phyloP scores from a whole-genome alignment of 1,140 invertebrate species.

The Achroia grisella region DNA sequence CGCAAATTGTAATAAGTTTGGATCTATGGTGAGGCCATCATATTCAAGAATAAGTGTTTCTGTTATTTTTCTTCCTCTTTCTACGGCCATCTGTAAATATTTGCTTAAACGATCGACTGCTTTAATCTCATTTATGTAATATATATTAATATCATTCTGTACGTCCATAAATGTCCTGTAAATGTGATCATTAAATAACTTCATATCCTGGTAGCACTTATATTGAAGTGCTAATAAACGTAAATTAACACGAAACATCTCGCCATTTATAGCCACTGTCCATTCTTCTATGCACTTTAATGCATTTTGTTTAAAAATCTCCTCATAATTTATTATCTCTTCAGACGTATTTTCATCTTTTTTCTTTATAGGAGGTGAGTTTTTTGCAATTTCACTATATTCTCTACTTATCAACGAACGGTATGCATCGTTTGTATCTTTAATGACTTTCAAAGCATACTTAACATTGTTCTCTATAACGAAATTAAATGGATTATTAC shows the following conservation, averaged over 20 bases:
- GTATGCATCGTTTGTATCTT: constrained; percentile 53
- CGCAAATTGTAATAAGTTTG: constrained; percentile 53
- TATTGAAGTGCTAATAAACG: constrained; percentile 58
- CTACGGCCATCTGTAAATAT: constrained; percentile 74
- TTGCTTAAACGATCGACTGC: constrained; percentile 72
- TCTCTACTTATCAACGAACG: constrained; percentile 46
- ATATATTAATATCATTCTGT: constrained; percentile 61
- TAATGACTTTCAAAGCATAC: constrained; percentile 50
- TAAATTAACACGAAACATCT: constrained; percentile 64
- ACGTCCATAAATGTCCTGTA: constrained; percentile 57
- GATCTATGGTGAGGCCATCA: constrained; percentile 63
- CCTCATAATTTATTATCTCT: constrained; percentile 42
- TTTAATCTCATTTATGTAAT: constrained; percentile 73
- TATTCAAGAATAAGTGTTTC: constrained; percentile 64
- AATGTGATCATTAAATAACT: constrained; percentile 58
- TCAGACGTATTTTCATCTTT: constrained; percentile 39
- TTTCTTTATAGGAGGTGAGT: constrained; percentile 35
- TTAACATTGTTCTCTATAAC: constrained; percentile 60
- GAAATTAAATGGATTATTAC: constrained; percentile 58
- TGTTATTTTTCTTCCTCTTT: constrained; percentile 63
- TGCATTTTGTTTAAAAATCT: constrained; percentile 45
- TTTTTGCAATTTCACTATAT: constrained; percentile 51
- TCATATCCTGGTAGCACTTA: constrained; percentile 59
- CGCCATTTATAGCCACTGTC: constrained; percentile 69
- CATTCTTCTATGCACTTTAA: constrained; percentile 72